Evolutionary conservation across 2,113 vertebrate species (phyloP).

Genomic region (Bujurquina vittata): DNA sequence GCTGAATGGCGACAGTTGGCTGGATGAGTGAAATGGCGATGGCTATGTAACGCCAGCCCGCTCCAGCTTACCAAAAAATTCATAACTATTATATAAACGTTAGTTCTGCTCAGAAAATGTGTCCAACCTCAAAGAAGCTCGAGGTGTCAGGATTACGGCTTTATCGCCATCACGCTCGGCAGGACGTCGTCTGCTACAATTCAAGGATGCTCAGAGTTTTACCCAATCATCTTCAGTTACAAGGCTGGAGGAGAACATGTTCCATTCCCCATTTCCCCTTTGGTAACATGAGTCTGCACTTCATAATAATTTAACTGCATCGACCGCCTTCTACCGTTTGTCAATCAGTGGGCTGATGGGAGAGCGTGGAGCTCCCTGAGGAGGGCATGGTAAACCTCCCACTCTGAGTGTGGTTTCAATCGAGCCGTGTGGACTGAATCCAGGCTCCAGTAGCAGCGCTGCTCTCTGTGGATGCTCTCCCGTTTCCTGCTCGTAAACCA

Average conservation of each 20-base stretch:
- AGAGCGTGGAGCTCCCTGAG: slow-evolving; percentile 54
- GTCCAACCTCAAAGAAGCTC: neutral
- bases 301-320: slow-evolving; percentile 64
- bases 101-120: neutral
- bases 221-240: slow-evolving; percentile 39
- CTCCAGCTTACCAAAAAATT: slow-evolving; percentile 12
- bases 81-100: neutral
- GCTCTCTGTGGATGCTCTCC: slow-evolving; percentile 53
- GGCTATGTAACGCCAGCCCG: slow-evolving; percentile 29
- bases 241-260: slow-evolving; percentile 42
- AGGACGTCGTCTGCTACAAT: neutral
- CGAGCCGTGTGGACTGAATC: slow-evolving; percentile 56
- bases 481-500: slow-evolving; percentile 72
- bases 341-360: slow-evolving; percentile 60
- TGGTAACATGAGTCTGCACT: slow-evolving; percentile 49
- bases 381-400: slow-evolving; percentile 66
- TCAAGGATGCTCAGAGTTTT: slow-evolving; percentile 19
- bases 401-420: slow-evolving; percentile 70
- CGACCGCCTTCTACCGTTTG: slow-evolving; percentile 53
- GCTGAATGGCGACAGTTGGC: slow-evolving; percentile 25
- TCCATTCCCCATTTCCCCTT: slow-evolving; percentile 55
- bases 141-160: neutral
- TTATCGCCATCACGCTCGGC: neutral
- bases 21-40: slow-evolving; percentile 22
- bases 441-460: slow-evolving; percentile 62